Conservation (phyloP, 2,888 invertebrate genomes). For the Oeneis ivallda region DNA sequence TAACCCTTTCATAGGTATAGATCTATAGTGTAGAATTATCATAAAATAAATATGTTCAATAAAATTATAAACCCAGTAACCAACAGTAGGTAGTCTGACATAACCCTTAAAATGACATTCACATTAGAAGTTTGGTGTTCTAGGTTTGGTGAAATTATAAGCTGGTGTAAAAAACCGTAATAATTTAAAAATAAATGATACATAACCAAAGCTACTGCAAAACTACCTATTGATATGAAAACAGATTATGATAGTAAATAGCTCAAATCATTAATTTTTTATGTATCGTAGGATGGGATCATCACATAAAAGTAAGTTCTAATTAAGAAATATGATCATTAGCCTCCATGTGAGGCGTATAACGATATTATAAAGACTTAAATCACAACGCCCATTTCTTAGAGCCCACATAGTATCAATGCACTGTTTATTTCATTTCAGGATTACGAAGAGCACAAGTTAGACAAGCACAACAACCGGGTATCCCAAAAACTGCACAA, state of each 20-base stretch:
- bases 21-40: background rate
- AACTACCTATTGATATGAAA: background rate
- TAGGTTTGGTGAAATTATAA: background rate
- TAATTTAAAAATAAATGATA: background rate
- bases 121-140: background rate
- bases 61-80: background rate
- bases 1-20: too few species aligned
- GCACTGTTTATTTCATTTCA: constrained; percentile 7
- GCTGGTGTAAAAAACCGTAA: background rate
- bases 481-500: background rate
- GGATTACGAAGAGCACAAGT: background rate
- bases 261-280: background rate
- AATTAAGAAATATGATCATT: constrained; percentile 7
- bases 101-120: background rate
- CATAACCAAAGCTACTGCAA: background rate
- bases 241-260: background rate
- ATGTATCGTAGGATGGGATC: background rate
- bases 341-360: constrained; percentile 38
- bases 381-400: constrained; percentile 71
- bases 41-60: too few species aligned
- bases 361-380: constrained; percentile 57
- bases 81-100: background rate
- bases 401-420: constrained; percentile 20
- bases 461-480: background rate
- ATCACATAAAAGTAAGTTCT: background rate